Conservation (phyloP, 2,888 invertebrate genomes). For the Cylloceria caligata region DNA sequence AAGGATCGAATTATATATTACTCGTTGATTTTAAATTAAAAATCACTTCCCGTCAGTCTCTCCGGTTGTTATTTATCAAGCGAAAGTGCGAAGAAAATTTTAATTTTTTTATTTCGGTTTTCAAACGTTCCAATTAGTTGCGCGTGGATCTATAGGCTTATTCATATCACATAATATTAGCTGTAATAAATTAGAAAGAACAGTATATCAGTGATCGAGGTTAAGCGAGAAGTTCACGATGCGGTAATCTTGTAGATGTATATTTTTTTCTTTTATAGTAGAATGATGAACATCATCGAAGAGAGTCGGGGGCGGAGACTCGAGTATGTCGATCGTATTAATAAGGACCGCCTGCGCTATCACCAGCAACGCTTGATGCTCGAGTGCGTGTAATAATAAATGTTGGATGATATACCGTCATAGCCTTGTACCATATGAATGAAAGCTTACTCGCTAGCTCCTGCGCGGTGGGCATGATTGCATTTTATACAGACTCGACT, state of each 20-base stretch:
- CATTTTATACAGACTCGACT: conserved; percentile 1
- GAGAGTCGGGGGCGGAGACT: conserved; percentile 14
- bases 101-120: not conserved
- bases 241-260: conserved; percentile 31
- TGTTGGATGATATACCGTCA: conserved; percentile 22
- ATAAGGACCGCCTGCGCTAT: conserved; percentile 47
- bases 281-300: conserved; percentile 49
- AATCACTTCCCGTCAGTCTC: too few species aligned
- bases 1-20: not conserved
- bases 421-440: conserved; percentile 54
- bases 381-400: conserved; percentile 52
- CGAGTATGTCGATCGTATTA: conserved; percentile 31
- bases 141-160: not conserved
- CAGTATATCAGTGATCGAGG: conserved; percentile 48
- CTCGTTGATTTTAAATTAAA: too few species aligned
- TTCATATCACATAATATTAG: not conserved
- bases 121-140: conserved; percentile 7
- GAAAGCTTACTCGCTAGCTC: conserved; percentile 34
- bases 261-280: conserved; percentile 9
- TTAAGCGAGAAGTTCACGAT: conserved; percentile 36
- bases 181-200: conserved; percentile 20
- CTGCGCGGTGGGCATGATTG: conserved; percentile 22
- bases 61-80: conserved; percentile 50
- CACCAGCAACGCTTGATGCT: conserved; percentile 31
- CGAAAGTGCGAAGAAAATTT: not conserved